A percentile compares a stretch with the other conserved stretches of the same genome.
Evolutionary conservation across 2,888 invertebrate species (phyloP).

Genomic region (Tipula lateralis): DNA sequence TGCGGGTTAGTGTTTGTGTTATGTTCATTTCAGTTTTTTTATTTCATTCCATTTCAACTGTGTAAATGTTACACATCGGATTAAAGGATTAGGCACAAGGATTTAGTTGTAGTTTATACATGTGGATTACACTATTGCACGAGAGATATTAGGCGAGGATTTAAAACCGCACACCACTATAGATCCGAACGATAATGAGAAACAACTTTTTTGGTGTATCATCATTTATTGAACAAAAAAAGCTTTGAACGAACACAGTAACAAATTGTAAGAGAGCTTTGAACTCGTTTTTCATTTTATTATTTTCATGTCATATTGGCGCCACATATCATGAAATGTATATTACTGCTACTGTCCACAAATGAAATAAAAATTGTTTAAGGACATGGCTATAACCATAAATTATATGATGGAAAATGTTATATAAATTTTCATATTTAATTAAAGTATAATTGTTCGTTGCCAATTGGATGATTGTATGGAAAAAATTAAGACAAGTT

Average conservation of each 20-base stretch:
- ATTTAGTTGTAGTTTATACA: neutral
- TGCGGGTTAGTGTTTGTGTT: no score
- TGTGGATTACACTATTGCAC: neutral
- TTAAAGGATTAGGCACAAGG: neutral
- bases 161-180: neutral
- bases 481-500: neutral
- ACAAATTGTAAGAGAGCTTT: neutral
- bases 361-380: neutral
- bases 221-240: neutral
- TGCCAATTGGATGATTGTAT: neutral
- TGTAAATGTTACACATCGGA: neutral
- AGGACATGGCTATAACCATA: neutral
- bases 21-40: neutral
- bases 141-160: neutral
- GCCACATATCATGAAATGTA: neutral
- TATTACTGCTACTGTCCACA: neutral
- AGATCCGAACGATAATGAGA: neutral
- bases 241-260: neutral
- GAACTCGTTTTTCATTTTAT: neutral
- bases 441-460: neutral
- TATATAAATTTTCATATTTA: neutral
- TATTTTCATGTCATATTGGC: neutral
- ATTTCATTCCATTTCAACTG: neutral
- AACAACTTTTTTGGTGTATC: neutral
- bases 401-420: neutral